A percentile compares a stretch with the other conserved stretches of the same genome.
These are phyloP conservation scores for Amiota communis DNA, from an alignment of 2,888 invertebrate genomes.

Conservation along the genomic window DNA sequence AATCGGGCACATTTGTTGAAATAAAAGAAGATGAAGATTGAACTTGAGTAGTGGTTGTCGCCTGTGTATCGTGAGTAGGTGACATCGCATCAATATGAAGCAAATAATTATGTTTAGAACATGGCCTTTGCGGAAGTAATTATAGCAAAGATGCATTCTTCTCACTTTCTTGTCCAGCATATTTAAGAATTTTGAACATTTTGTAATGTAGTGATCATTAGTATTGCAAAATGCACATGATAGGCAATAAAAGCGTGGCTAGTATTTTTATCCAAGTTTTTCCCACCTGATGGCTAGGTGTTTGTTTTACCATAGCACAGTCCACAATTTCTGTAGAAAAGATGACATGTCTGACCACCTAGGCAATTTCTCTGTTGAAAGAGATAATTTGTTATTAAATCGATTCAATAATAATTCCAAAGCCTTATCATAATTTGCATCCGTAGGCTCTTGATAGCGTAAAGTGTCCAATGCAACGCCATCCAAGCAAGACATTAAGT, in stretches of 20 bases:
- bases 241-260: neutral
- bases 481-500: neutral
- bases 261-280: too few species aligned
- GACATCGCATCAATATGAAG: slow-evolving; percentile 28
- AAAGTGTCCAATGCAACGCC: neutral
- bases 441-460: neutral
- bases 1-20: neutral
- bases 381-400: slow-evolving; percentile 40
- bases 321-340: too few species aligned
- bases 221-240: neutral
- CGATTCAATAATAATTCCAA: slow-evolving; percentile 37
- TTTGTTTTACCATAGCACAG: too few species aligned
- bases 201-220: slow-evolving; percentile 31
- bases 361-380: too few species aligned
- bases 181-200: neutral
- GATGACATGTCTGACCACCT: slow-evolving; percentile 31
- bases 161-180: neutral
- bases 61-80: neutral
- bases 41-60: neutral
- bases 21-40: neutral
- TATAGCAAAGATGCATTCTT: neutral
- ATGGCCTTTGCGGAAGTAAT: slow-evolving; percentile 9
- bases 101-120: slow-evolving; percentile 39
- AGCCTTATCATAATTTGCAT: slow-evolving; percentile 37
- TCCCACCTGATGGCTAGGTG: too few species aligned